Evolutionary conservation across 2,888 invertebrate species (phyloP), one percentile per base, ranked within the genome.

Genomic region (Brenthis daphne): DNA sequence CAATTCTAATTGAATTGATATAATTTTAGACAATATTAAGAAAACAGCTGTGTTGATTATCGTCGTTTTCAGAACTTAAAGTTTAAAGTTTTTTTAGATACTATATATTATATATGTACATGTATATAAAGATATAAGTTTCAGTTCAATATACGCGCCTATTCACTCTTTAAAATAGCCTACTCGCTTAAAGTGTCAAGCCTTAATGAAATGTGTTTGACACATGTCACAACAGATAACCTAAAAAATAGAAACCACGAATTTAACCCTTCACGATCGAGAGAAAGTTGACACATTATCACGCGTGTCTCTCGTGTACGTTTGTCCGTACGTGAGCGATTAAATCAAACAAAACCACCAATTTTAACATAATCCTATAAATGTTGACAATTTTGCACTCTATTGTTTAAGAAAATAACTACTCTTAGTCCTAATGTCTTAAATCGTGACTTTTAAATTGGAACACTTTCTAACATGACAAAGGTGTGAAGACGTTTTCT

Each of bases 241-340:
- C 84, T 82, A 80, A 82, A 83, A 82, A 83, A 83, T 77, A 74
- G 76, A 79, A 77, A 73, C 75, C 73, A 75, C 75, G 72, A 74
- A 74, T 74, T 73, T 71, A 79, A 76, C 80, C 78, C 76, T 78
- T 76, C 80, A 82, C 84, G 81, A 80, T 76, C 75, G 69, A 79
- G 85, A 82, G 87, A 87, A 87, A 87, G 87, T 82, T 77, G 79
- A 76, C 76, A 77, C 74, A 75, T 77, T 72, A 74, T 69, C 74
- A 81, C 85, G 80, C 85, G 86, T 86, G 85, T 84, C 81, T 77
- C 70, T 82, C 82, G 83, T 82, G 87, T 87, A 82, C 82, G 74
- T 76, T 76, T 71, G 74, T 70, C 74, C 75, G 77, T 82, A 88
- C 88, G 88, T 88, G 88, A 87, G 82, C 80, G 87, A 87, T 88